A percentile compares a stretch with the other conserved stretches of the same genome.
phyloP scores from a whole-genome alignment of 2,797 vertebrate genomes.

The Avahi laniger region DNA sequence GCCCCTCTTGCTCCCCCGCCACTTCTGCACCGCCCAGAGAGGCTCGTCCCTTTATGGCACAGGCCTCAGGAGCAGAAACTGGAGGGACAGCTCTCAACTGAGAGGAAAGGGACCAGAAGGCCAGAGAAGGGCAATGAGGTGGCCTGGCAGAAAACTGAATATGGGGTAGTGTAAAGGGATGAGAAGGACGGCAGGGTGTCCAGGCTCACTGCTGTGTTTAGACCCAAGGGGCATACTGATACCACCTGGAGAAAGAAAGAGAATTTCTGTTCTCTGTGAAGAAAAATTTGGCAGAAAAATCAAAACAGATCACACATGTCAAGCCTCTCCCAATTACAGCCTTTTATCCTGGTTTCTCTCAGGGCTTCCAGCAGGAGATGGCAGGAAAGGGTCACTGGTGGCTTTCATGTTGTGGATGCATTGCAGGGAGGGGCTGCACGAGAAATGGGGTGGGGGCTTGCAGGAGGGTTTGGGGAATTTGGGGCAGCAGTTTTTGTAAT shows the following conservation, averaged over 20 bases:
- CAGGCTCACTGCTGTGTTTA: background rate
- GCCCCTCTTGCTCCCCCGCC: background rate
- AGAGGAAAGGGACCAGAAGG: background rate
- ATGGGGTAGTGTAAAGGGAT: background rate
- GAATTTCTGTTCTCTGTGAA: conserved; percentile 14
- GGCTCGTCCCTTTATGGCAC: background rate
- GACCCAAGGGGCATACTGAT: background rate
- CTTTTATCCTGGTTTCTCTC: conserved; percentile 29
- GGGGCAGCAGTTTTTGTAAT: conserved; percentile 57
- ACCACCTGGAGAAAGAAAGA: background rate
- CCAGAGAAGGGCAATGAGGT: background rate
- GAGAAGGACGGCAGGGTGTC: background rate
- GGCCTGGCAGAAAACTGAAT: background rate
- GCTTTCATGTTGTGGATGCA: background rate
- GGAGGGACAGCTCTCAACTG: background rate
- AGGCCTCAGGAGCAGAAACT: background rate
- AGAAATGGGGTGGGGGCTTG: background rate
- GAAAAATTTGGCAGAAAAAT: conserved; percentile 54
- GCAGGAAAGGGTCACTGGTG: background rate
- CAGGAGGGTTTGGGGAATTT: background rate
- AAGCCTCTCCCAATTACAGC: conserved; percentile 21
- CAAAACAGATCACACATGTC: background rate
- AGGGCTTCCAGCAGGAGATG: background rate
- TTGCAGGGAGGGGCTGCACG: background rate
- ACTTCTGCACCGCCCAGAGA: background rate